Evolutionary conservation across 1,140 invertebrate species (phyloP).

Genomic region (Armadillidium nasatum): DNA sequence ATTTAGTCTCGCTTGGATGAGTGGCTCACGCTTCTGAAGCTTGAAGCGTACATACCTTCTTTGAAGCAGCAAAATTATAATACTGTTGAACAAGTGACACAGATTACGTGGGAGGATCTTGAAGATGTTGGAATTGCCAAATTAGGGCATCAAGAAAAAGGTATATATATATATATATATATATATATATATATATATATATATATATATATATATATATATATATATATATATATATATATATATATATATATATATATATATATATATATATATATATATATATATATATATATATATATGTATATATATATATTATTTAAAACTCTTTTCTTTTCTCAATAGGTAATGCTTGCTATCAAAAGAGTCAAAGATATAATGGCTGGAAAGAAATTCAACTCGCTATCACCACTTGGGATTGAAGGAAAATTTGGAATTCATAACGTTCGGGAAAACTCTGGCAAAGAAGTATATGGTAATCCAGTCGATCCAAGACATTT

Average conservation of each 20-base stretch:
- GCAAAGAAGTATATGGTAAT: slow-evolving; percentile 31
- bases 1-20: slow-evolving; percentile 82
- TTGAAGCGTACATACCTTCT: slow-evolving; percentile 85
- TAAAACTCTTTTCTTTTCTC: background rate
- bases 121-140: slow-evolving; percentile 96
- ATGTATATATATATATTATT: background rate
- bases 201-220: no score
- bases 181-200: no score
- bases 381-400: slow-evolving; percentile 68
- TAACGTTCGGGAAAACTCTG: background rate
- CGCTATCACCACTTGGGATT: background rate
- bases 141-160: slow-evolving; percentile 96
- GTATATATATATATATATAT: slow-evolving; percentile 13
- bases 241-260: no score
- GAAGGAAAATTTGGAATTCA: background rate
- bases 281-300: background rate
- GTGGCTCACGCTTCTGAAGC: slow-evolving; percentile 81
- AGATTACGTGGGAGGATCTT: slow-evolving; percentile 96
- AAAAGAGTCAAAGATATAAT: slow-evolving; percentile 93
- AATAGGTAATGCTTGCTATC: slow-evolving; percentile 79
- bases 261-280: background rate
- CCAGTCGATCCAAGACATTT: slow-evolving; percentile 36
- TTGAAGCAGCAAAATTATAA: slow-evolving; percentile 88
- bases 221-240: no score
- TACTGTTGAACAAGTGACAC: slow-evolving; percentile 75